Evolutionary conservation across 1,140 invertebrate genomes (phyloP).

Genomic region (Drosophila kanapiae): DNA sequence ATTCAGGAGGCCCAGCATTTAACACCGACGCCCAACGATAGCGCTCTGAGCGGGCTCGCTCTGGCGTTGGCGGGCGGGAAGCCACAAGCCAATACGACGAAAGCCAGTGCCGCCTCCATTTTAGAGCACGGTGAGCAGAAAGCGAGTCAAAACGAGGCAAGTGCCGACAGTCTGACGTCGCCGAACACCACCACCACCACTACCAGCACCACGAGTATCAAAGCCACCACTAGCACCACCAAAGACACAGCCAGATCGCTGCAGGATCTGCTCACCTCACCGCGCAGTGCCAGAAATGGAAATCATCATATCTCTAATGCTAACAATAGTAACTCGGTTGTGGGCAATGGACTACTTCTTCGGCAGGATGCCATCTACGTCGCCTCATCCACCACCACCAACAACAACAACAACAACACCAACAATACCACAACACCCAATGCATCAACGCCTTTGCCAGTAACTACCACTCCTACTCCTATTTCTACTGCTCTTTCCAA

Average conservation of each 20-base stretch:
- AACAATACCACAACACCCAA: conserved; percentile 45
- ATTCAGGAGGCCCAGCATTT: conserved; percentile 75
- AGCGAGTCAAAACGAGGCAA: conserved; percentile 85
- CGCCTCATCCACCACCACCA: conserved; percentile 55
- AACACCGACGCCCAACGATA: conserved; percentile 66
- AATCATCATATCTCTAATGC: conserved; percentile 60
- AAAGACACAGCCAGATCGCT: conserved; percentile 66
- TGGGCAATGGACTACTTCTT: conserved; percentile 66
- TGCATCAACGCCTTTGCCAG: conserved; percentile 69
- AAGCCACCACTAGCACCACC: conserved; percentile 37
- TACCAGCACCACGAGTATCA: conserved; percentile 22
- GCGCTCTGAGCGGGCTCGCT: conserved; percentile 73
- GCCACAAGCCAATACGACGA: conserved; percentile 51
- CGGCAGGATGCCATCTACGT: conserved; percentile 46
- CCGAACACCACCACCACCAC: conserved; percentile 67
- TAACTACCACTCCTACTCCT: conserved; percentile 84
- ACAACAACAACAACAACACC: conserved; percentile 29
- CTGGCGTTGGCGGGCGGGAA: conserved; percentile 74
- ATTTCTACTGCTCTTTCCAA: conserved; percentile 65
- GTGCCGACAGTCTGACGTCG: conserved; percentile 84
- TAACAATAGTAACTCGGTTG: conserved; percentile 75
- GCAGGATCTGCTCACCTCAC: conserved; percentile 81
- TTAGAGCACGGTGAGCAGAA: conserved; percentile 85
- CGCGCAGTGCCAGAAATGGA: conserved; percentile 63
- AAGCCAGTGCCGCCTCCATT: conserved; percentile 82